Percentiles rank a stretch among this genome's conserved stretches.
phyloP scores from a whole-genome alignment of 2,797 vertebrate species.

The Acanthopagrus latus region DNA sequence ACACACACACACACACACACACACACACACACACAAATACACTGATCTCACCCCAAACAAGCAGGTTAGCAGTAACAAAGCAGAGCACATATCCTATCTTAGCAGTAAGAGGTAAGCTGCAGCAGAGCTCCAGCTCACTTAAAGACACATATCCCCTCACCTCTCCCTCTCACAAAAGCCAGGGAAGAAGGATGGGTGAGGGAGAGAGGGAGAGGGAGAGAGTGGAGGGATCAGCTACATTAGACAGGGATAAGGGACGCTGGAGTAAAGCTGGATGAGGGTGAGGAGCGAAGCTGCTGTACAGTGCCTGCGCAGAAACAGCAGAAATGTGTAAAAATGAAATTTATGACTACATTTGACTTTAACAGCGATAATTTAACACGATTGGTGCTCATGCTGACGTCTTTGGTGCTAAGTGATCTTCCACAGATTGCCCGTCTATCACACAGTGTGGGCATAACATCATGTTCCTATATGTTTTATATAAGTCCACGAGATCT shows the following conservation, averaged over 20 bases:
- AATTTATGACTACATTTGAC: constrained; percentile 27
- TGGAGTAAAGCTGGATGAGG: constrained; percentile 72
- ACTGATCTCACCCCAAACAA: constrained; percentile 78
- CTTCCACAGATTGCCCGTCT: background rate
- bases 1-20: constrained; percentile 53
- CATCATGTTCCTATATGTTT: background rate
- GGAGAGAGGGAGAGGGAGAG: constrained; percentile 19
- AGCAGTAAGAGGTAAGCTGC: constrained; percentile 77
- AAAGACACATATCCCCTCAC: constrained; percentile 78
- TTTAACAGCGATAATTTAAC: background rate
- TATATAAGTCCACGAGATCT: background rate
- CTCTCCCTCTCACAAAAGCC: constrained; percentile 69
- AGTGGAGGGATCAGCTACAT: constrained; percentile 69
- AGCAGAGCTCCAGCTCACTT: constrained; percentile 74
- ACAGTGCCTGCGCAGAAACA: constrained; percentile 32
- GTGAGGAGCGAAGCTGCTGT: constrained; percentile 51
- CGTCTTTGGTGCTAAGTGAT: background rate
- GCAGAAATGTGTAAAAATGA: constrained; percentile 25
- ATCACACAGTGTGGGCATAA: background rate
- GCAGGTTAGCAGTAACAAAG: constrained; percentile 82
- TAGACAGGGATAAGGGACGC: constrained; percentile 72
- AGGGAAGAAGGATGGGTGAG: constrained; percentile 39
- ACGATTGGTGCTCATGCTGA: background rate
- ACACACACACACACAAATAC: constrained; percentile 61
- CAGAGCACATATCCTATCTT: constrained; percentile 77